Evolutionary conservation across 30 jellyfish, hydroid and myxozoan species (phyloP).

Genomic region (Cassiopea xamachana): DNA sequence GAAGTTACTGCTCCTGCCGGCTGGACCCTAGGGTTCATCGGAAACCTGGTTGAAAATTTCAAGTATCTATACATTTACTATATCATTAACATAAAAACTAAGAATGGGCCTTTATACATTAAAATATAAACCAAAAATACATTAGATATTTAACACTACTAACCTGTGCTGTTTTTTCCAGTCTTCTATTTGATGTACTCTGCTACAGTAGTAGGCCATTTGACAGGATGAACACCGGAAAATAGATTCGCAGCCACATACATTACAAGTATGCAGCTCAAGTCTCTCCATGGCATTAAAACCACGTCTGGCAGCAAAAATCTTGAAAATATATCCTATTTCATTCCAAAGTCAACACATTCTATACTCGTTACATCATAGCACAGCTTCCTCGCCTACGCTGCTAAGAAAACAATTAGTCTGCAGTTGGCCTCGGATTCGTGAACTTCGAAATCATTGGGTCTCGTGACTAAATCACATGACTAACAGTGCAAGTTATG

Average conservation of each 20-base stretch:
- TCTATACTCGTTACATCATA: too few relatives aligned
- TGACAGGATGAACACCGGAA: constrained; percentile 78
- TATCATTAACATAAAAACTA: too few relatives aligned
- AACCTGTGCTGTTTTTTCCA: constrained; percentile 73
- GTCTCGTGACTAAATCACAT: neutral
- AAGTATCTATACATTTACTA: too few relatives aligned
- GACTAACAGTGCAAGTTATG: too few relatives aligned
- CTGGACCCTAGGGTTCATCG: too few relatives aligned
- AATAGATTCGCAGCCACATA: constrained; percentile 48
- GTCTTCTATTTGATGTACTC: constrained; percentile 60
- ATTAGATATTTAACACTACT: neutral
- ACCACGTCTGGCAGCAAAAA: neutral
- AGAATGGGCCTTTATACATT: too few relatives aligned
- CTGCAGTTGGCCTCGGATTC: too few relatives aligned
- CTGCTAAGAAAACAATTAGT: too few relatives aligned
- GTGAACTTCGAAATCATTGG: too few relatives aligned
- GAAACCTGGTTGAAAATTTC: too few relatives aligned
- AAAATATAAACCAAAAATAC: neutral
- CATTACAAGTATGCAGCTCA: neutral
- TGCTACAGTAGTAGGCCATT: constrained; percentile 70
- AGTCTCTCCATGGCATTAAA: neutral
- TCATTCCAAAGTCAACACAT: neutral
- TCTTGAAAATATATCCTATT: neutral
- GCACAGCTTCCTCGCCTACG: too few relatives aligned
- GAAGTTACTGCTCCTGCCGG: too few relatives aligned